These are phyloP conservation scores for Platygyra sinensis DNA, from an alignment of 64 coral and sea anemone genomes.

Conservation along the genomic window DNA sequence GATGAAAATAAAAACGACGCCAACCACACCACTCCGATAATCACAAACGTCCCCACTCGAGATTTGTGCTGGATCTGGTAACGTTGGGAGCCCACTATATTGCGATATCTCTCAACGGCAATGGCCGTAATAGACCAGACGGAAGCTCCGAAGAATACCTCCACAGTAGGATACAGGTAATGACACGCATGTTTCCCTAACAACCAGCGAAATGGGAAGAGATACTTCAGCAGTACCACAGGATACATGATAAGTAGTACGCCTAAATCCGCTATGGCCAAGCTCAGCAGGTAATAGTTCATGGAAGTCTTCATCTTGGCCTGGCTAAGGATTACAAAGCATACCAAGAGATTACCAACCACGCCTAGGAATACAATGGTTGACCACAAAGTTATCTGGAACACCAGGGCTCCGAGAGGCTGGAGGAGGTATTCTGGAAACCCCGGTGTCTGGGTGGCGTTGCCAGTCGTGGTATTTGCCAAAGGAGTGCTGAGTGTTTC, in stretches of 20 bases:
- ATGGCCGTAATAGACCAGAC: slow-evolving; percentile 69
- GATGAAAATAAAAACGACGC: slow-evolving; percentile 38
- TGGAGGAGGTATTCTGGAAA: neutral
- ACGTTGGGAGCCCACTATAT: slow-evolving; percentile 11
- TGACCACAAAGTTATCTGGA: slow-evolving; percentile 26
- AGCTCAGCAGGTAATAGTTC: slow-evolving; percentile 54
- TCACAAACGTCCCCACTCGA: neutral
- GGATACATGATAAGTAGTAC: slow-evolving; percentile 36
- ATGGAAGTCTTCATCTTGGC: slow-evolving; percentile 54
- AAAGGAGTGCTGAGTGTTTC: too few species aligned
- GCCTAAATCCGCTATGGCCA: slow-evolving; percentile 61
- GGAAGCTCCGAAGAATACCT: slow-evolving; percentile 66
- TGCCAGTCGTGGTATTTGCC: neutral
- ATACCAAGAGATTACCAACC: slow-evolving; percentile 46
- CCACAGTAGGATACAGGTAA: slow-evolving; percentile 39
- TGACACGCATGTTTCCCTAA: slow-evolving; percentile 22
- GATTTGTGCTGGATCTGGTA: slow-evolving; percentile 4
- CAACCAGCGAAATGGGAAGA: neutral
- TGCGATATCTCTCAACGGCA: slow-evolving; percentile 55
- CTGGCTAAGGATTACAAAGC: slow-evolving; percentile 28
- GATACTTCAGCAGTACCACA: neutral
- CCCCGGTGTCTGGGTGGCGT: neutral
- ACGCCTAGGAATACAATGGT: slow-evolving; percentile 41
- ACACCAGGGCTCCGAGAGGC: slow-evolving; percentile 5
- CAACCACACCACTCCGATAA: slow-evolving; percentile 40